Conservation (phyloP, 2,113 vertebrate species). For the Atlantisia rogersi region DNA sequence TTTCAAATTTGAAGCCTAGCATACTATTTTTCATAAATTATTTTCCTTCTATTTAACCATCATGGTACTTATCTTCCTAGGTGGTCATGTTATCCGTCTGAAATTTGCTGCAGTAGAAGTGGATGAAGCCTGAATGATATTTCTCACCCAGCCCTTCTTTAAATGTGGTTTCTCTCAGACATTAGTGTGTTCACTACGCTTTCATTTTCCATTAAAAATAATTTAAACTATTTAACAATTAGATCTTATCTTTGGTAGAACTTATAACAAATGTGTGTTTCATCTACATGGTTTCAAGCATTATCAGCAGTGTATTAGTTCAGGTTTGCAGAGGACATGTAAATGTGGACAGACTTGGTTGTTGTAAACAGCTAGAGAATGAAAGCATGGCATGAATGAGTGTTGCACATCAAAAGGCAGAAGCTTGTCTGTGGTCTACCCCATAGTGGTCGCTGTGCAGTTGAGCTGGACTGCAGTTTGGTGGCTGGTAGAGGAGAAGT, state of each 20-base stretch:
- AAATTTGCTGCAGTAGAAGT: slow-evolving; percentile 1
- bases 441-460: background rate
- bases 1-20: background rate
- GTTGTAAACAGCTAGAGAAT: background rate
- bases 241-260: background rate
- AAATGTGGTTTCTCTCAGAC: slow-evolving; percentile 19
- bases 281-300: background rate
- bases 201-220: slow-evolving; percentile 34
- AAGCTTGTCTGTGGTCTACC: background rate
- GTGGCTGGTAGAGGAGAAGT: background rate
- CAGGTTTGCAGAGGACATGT: background rate
- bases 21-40: slow-evolving; percentile 11
- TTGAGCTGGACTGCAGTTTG: background rate
- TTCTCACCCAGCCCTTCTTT: slow-evolving; percentile 22
- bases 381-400: background rate
- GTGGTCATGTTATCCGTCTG: slow-evolving; percentile 16
- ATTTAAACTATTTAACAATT: slow-evolving; percentile 1
- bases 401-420: background rate
- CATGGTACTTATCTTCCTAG: slow-evolving; percentile 10
- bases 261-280: background rate
- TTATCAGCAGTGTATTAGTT: background rate
- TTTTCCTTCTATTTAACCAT: background rate
- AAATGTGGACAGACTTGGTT: background rate
- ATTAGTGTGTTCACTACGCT: background rate
- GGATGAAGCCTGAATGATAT: background rate